Evolutionary conservation across 2,113 vertebrate species (phyloP).

Genomic region (Sula dactylatra): DNA sequence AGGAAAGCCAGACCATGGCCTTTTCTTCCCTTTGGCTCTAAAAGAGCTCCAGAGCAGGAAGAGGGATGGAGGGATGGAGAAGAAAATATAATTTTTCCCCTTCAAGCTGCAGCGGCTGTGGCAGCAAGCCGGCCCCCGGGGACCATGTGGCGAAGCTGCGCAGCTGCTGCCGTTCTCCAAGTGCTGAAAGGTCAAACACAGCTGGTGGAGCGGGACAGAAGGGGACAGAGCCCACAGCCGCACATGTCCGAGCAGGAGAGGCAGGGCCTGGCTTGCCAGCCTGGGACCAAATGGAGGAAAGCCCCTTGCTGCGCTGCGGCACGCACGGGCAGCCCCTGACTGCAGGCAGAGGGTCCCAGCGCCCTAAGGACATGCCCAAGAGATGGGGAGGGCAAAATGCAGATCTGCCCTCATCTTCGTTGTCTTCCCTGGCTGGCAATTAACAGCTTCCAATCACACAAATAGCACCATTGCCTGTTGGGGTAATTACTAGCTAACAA

Average conservation of each 20-base stretch:
- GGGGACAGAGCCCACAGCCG: not conserved
- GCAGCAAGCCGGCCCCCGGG: not conserved
- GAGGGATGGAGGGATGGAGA: conserved; percentile 23
- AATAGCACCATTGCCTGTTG: not conserved
- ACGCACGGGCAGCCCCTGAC: not conserved
- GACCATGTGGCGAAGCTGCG: not conserved
- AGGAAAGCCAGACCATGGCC: not conserved
- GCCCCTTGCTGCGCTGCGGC: not conserved
- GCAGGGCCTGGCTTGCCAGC: not conserved
- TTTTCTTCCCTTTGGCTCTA: conserved; percentile 29
- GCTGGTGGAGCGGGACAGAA: not conserved
- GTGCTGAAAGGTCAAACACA: conserved; percentile 46
- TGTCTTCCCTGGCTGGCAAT: not conserved
- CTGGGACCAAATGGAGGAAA: not conserved
- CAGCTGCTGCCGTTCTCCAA: not conserved
- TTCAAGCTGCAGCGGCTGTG: not conserved
- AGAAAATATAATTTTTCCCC: conserved; percentile 60
- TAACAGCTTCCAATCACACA: not conserved
- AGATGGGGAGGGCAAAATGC: not conserved
- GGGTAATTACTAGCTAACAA: not conserved
- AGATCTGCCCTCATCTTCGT: not conserved
- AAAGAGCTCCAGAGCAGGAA: conserved; percentile 1
- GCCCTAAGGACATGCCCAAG: accelerated
- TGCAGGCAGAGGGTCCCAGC: not conserved
- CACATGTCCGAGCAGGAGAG: accelerated